Evolutionary conservation across 2,113 vertebrate species (phyloP).

Genomic region (Microcebus ravelobensis): DNA sequence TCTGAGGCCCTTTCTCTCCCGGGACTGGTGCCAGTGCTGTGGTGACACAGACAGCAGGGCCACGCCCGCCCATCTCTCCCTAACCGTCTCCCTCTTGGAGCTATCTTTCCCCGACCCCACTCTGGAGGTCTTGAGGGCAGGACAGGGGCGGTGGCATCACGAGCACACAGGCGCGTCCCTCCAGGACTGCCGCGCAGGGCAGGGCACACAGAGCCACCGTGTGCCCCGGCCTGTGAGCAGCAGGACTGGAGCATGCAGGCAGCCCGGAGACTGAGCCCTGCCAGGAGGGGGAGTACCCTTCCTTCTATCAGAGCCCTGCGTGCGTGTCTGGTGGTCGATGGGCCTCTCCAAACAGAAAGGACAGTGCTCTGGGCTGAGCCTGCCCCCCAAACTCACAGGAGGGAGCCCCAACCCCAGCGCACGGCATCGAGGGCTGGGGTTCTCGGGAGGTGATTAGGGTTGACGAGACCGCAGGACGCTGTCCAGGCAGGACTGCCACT

Average conservation of each 20-base stretch:
- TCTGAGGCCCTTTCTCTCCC: background rate
- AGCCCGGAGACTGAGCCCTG: too few species aligned
- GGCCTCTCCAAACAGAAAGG: background rate
- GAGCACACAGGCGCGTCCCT: too few species aligned
- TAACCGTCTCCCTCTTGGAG: too few species aligned
- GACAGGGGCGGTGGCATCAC: too few species aligned
- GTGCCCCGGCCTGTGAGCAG: background rate
- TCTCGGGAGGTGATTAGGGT: too few species aligned
- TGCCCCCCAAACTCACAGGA: background rate
- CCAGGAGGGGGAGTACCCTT: background rate
- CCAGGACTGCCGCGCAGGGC: too few species aligned
- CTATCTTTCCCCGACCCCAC: background rate
- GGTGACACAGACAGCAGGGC: background rate
- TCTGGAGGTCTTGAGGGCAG: background rate
- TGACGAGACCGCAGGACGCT: too few species aligned
- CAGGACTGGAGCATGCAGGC: too few species aligned
- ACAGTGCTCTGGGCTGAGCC: rapidly evolving
- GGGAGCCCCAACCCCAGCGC: background rate
- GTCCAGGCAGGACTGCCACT: too few species aligned
- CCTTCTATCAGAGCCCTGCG: too few species aligned
- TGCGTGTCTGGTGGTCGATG: rapidly evolving
- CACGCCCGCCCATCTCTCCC: rapidly evolving
- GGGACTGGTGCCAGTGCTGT: background rate
- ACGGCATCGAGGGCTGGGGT: background rate
- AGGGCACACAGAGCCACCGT: rapidly evolving